These are phyloP conservation scores for Isaurus tuberculatus DNA, from an alignment of 92 coral and sea anemone species.

Conservation along the genomic window DNA sequence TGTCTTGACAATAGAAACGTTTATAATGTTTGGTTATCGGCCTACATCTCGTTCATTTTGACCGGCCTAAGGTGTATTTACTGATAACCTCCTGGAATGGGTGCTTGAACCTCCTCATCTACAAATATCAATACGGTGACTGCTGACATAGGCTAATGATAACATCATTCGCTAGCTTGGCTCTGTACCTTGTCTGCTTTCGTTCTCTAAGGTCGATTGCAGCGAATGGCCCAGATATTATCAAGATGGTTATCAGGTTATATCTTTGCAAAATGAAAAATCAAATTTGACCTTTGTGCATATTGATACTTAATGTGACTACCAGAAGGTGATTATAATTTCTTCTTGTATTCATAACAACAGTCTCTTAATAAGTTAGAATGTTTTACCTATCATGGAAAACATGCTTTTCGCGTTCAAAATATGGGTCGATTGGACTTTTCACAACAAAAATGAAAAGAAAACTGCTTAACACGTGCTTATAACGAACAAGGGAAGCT, in stretches of 20 bases:
- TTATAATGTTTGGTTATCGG: constrained; percentile 21
- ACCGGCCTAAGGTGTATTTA: constrained; percentile 22
- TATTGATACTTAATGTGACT: not conserved
- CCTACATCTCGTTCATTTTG: constrained; percentile 5
- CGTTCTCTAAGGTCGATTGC: not conserved
- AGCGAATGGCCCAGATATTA: constrained; percentile 17
- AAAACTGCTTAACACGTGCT: not conserved
- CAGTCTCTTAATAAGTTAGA: not conserved
- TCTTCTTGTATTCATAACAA: not conserved
- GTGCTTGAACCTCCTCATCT: not conserved
- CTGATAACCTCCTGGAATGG: constrained; percentile 41
- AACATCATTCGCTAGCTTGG: constrained; percentile 22
- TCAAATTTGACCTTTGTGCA: constrained; percentile 10
- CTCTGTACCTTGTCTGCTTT: not conserved
- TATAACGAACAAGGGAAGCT: too few relatives aligned
- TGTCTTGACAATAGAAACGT: constrained; percentile 7
- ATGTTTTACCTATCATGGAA: not conserved
- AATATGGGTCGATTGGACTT: not conserved
- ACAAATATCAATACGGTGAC: not conserved
- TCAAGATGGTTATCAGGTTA: constrained; percentile 40
- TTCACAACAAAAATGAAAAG: not conserved
- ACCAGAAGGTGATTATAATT: not conserved
- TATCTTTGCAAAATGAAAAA: constrained; percentile 3
- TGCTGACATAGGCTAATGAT: constrained; percentile 14
- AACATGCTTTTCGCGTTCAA: not conserved